These are phyloP conservation scores for Suillia variegata DNA, from an alignment of 2,888 invertebrate genomes.

Conservation along the genomic window DNA sequence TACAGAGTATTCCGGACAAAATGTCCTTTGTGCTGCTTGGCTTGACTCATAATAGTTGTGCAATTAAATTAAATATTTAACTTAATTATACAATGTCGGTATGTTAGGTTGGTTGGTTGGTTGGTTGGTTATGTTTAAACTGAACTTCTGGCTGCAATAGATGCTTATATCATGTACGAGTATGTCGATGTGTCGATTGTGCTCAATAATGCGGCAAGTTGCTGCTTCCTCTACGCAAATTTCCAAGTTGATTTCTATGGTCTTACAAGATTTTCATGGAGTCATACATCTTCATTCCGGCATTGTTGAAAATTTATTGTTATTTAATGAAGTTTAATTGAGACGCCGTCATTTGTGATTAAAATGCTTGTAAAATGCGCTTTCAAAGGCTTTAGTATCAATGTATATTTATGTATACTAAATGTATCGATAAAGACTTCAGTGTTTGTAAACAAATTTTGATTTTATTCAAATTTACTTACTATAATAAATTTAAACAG, in stretches of 20 bases:
- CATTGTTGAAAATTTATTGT: background rate
- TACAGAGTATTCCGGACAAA: background rate
- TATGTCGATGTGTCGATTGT: conserved; percentile 42
- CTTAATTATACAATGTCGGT: conserved; percentile 44
- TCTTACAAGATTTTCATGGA: too few species aligned
- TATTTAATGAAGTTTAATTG: background rate
- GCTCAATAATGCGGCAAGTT: conserved; percentile 47
- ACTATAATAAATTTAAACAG: too few species aligned
- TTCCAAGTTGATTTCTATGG: too few species aligned
- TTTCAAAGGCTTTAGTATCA: too few species aligned
- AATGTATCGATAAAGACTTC: too few species aligned
- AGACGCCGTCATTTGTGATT: background rate
- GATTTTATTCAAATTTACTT: too few species aligned
- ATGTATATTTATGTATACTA: too few species aligned
- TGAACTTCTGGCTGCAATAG: background rate
- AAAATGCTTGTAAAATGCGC: too few species aligned
- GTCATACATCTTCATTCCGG: background rate
- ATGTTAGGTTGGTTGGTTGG: background rate
- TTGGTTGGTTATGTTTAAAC: background rate
- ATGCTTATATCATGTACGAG: background rate
- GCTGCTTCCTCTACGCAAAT: background rate
- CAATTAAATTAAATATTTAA: conserved; percentile 58
- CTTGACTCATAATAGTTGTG: conserved; percentile 35
- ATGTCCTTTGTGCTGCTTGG: background rate
- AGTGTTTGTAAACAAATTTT: too few species aligned